phyloP scores from a whole-genome alignment of 2,797 vertebrate species.

The Hippopotamyrus pictus region DNA sequence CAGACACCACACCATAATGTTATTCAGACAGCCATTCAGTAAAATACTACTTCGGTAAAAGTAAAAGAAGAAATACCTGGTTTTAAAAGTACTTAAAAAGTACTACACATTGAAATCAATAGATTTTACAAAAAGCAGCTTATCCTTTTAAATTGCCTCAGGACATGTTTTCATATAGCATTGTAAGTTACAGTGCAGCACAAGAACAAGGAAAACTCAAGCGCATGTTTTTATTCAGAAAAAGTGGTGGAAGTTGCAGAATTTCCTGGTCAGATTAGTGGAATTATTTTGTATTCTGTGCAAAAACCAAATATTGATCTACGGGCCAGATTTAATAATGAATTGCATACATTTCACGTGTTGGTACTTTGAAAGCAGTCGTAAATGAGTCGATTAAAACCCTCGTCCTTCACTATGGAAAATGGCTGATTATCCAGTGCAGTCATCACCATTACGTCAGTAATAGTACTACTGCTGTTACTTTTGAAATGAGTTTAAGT shows the following conservation, averaged over 20 bases:
- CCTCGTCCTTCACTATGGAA: background rate
- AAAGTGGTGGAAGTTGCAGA: background rate
- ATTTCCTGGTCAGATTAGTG: background rate
- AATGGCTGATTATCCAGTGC: background rate
- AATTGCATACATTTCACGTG: background rate
- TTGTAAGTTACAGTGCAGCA: background rate
- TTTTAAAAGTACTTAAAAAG: background rate
- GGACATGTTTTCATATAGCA: background rate
- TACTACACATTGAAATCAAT: background rate
- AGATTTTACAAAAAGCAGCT: background rate
- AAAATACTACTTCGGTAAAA: background rate
- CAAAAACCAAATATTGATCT: background rate
- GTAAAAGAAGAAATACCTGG: background rate
- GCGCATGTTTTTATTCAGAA: background rate
- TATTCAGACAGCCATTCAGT: background rate
- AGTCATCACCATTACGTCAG: background rate
- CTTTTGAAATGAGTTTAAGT: background rate
- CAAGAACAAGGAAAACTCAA: background rate
- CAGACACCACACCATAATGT: background rate
- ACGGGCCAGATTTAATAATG: background rate
- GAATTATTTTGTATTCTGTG: background rate
- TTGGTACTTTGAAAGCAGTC: background rate
- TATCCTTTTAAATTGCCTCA: background rate
- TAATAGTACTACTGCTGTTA: background rate
- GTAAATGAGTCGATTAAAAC: background rate